Evolutionary conservation across 2,888 invertebrate species (phyloP).

Genomic region (Apantesis nais): DNA sequence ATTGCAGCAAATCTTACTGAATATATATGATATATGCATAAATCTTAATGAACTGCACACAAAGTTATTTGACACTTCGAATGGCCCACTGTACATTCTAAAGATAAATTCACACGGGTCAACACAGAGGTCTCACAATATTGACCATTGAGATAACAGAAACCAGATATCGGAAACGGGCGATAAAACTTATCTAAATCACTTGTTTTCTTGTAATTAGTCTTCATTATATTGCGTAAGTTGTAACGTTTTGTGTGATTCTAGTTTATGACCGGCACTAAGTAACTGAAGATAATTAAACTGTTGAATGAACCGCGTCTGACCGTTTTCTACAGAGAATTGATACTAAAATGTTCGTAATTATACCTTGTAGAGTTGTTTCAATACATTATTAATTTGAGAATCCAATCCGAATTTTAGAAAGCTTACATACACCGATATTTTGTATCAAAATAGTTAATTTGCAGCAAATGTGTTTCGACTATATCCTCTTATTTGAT

Average conservation of each 20-base stretch:
- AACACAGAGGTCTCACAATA: slow-evolving; percentile 39
- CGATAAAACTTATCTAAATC: slow-evolving; percentile 70
- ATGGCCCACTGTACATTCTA: slow-evolving; percentile 28
- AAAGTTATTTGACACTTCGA: slow-evolving; percentile 29
- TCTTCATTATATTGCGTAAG: slow-evolving; percentile 49
- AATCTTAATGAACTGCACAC: slow-evolving; percentile 20
- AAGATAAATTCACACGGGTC: slow-evolving; percentile 37
- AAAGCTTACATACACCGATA: not conserved
- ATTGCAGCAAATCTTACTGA: slow-evolving; percentile 24
- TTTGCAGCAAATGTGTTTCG: not conserved
- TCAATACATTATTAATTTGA: not conserved
- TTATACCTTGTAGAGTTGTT: not conserved
- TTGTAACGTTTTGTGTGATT: slow-evolving; percentile 41
- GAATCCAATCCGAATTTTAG: not conserved
- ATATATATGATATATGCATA: too few relatives aligned
- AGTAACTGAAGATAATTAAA: slow-evolving; percentile 28
- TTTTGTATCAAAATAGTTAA: not conserved
- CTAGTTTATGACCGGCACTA: slow-evolving; percentile 35
- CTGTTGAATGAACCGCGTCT: slow-evolving; percentile 34
- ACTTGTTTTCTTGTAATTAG: slow-evolving; percentile 69
- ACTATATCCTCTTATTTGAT: not conserved
- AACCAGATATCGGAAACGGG: slow-evolving; percentile 52
- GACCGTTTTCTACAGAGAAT: slow-evolving; percentile 1
- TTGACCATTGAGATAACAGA: slow-evolving; percentile 48
- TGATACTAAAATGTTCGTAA: slow-evolving; percentile 1